Conservation (phyloP, 2,888 invertebrate genomes). For the Drosophila neotestacea region DNA sequence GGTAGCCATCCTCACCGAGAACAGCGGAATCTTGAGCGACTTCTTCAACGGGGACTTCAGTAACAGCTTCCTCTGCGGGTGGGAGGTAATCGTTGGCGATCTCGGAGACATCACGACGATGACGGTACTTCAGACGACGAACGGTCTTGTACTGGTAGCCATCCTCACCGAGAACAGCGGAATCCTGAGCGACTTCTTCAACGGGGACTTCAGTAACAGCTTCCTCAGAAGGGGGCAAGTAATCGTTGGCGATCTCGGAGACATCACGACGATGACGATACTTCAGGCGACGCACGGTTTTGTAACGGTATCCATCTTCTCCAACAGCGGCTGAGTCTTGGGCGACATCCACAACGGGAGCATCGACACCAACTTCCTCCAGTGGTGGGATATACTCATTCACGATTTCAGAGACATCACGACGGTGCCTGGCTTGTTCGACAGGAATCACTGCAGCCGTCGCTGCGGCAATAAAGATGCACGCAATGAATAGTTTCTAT, state of each 20-base stretch:
- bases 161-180: slow-evolving; percentile 48
- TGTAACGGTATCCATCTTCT: slow-evolving; percentile 78
- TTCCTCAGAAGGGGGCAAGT: slow-evolving; percentile 68
- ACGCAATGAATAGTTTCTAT: slow-evolving; percentile 74
- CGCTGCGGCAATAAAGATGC: slow-evolving; percentile 75
- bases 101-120: slow-evolving; percentile 67
- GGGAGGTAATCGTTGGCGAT: slow-evolving; percentile 60
- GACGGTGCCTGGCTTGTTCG: slow-evolving; percentile 80
- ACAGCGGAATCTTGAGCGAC: slow-evolving; percentile 30
- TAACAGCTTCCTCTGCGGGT: slow-evolving; percentile 47
- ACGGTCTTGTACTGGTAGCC: slow-evolving; percentile 69
- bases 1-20: slow-evolving; percentile 21
- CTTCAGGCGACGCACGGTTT: slow-evolving; percentile 74
- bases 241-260: slow-evolving; percentile 68
- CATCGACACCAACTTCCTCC: slow-evolving; percentile 53
- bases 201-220: slow-evolving; percentile 40
- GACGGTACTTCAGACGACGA: slow-evolving; percentile 59
- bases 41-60: slow-evolving; percentile 42
- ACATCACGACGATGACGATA: slow-evolving; percentile 79
- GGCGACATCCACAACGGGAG: slow-evolving; percentile 38
- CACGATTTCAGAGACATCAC: slow-evolving; percentile 75
- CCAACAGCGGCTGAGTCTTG: slow-evolving; percentile 66
- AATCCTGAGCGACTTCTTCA: slow-evolving; percentile 50
- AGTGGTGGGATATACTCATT: slow-evolving; percentile 74
- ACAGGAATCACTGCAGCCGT: slow-evolving; percentile 81